Percentiles rank a stretch among this genome's conserved stretches.
phyloP scores from a whole-genome alignment of 2,888 invertebrate species.

The Ligdia adustata region DNA sequence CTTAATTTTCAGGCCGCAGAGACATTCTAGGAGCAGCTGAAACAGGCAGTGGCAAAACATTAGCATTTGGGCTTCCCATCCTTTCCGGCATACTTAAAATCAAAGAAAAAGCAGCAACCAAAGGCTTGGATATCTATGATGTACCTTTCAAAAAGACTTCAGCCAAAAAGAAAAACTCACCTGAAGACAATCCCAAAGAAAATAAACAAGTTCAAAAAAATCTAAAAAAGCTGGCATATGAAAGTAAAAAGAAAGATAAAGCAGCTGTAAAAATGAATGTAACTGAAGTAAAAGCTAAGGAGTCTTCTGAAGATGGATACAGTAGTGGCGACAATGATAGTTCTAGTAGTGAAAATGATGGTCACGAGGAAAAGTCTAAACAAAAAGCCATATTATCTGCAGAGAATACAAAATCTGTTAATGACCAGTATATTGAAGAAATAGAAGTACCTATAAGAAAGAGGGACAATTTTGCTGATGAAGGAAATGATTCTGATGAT shows the following conservation, averaged over 20 bases:
- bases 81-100: conserved; percentile 92
- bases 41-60: conserved; percentile 99
- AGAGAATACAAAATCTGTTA: conserved; percentile 23
- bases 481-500: conserved; percentile 68
- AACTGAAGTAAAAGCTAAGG: conserved; percentile 44
- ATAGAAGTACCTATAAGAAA: conserved; percentile 65
- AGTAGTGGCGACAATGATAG: conserved; percentile 55
- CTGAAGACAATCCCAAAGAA: conserved; percentile 18
- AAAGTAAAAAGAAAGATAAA: conserved; percentile 28
- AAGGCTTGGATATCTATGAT: conserved; percentile 68
- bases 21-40: conserved; percentile 99
- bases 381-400: conserved; percentile 1
- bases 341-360: conserved; percentile 18
- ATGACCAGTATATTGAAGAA: conserved; percentile 66
- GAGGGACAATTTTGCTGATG: conserved; percentile 55
- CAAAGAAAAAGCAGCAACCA: conserved; percentile 74
- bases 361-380: not conserved
- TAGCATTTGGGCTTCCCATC: conserved; percentile 98
- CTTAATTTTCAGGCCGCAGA: conserved; percentile 82
- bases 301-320: conserved; percentile 73
- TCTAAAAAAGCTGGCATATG: conserved; percentile 30
- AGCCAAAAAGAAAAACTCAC: conserved; percentile 50
- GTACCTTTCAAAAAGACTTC: conserved; percentile 67
- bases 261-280: conserved; percentile 42
- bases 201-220: not conserved